A percentile compares a stretch with the other conserved stretches of the same genome.
Evolutionary conservation across 2,113 vertebrate species (phyloP).

Genomic region (Albula glossodonta): DNA sequence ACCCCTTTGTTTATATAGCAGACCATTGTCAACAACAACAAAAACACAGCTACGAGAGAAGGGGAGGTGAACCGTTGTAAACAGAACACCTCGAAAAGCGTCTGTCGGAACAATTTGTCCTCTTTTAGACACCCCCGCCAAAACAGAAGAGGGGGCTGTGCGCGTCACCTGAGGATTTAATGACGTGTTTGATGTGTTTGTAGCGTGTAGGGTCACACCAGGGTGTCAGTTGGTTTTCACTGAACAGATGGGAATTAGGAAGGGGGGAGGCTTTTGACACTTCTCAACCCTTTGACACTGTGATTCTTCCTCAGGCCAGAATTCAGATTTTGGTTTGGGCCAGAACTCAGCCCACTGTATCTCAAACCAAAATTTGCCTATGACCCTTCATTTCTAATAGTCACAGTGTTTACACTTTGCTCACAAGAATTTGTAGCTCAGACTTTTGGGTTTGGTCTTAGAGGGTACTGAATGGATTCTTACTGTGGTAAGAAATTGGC

Average conservation of each 20-base stretch:
- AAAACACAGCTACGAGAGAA: background rate
- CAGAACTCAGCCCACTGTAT: background rate
- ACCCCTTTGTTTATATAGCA: background rate
- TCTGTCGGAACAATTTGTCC: background rate
- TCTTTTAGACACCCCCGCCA: background rate
- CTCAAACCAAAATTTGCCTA: background rate
- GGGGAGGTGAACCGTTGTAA: background rate
- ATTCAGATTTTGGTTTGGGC: too few species aligned
- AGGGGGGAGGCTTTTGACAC: conserved; percentile 3
- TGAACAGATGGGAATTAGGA: conserved; percentile 43
- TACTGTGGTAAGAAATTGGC: background rate
- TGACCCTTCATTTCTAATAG: background rate
- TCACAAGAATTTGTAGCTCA: background rate
- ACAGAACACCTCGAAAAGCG: background rate
- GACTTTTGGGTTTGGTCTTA: background rate
- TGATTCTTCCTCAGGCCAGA: background rate
- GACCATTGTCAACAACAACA: background rate
- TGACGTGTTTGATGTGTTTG: background rate
- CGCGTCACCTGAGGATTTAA: background rate
- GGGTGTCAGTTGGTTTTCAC: conserved; percentile 9
- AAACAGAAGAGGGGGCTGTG: too few species aligned
- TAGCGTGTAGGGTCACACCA: background rate
- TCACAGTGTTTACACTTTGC: background rate
- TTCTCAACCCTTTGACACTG: conserved; percentile 23
- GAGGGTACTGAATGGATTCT: background rate